phyloP scores from a whole-genome alignment of 1,140 invertebrate species.

The Littorina saxatilis region DNA sequence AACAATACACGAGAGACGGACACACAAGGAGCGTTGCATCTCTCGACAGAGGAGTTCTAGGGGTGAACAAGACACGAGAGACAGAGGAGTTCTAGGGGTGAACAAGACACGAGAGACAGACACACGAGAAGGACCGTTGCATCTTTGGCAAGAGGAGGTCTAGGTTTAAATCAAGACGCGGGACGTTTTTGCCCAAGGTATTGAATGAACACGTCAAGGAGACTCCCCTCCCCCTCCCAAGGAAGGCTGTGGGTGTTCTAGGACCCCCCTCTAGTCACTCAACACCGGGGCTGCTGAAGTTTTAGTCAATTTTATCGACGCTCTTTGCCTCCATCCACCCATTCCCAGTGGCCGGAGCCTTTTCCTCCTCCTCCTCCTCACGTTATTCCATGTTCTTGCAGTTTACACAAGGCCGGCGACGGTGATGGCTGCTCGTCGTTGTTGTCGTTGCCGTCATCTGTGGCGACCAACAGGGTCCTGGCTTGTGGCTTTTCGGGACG shows the following conservation, averaged over 20 bases:
- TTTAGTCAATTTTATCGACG: constrained; percentile 61
- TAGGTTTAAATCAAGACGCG: too few relatives aligned
- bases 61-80: too few relatives aligned
- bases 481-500: constrained; percentile 54
- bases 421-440: too few relatives aligned
- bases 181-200: constrained; percentile 47
- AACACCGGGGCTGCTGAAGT: constrained; percentile 34
- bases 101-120: too few relatives aligned
- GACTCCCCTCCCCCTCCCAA: background rate
- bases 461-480: constrained; percentile 48
- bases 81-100: too few relatives aligned
- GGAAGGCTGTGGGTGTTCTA: background rate
- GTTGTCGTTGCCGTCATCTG: too few relatives aligned
- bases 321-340: constrained; percentile 35
- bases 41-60: too few relatives aligned
- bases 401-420: constrained; percentile 25
- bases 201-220: constrained; percentile 11
- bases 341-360: too few relatives aligned
- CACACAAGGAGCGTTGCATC: too few relatives aligned
- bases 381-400: constrained; percentile 45
- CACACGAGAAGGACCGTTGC: too few relatives aligned
- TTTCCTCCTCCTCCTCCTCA: constrained; percentile 45
- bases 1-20: too few relatives aligned
- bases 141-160: too few relatives aligned
- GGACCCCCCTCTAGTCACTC: background rate